Evolutionary conservation across 2,888 invertebrate species (phyloP), one percentile per base, ranked within the genome.

Genomic region (Colletes collaris): DNA sequence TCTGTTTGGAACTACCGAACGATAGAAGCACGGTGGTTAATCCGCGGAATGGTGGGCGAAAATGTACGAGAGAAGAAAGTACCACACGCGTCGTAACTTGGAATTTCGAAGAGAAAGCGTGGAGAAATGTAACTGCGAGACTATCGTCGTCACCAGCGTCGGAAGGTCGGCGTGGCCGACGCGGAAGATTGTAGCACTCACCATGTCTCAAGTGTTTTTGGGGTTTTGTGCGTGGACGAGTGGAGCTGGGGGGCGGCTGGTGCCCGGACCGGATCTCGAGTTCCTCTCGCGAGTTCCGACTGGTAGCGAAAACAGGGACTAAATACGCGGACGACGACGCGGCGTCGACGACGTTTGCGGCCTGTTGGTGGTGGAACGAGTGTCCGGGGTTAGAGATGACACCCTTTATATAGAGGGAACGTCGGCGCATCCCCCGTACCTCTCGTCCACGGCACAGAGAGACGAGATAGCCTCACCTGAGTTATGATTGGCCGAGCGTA

Each of bases 341-440:
- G 69, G n/a, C 46, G 56, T 27, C 44, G 44, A 11, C 72, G 71
- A 69, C 76, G 74, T 69, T 82, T 67, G 83, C 78, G 53, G 71
- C 76, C 70, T 83, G 77, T 84, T 81, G 80, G 66, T 79, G 81
- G 69, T 79, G 87, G 90, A 90, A 91, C 91, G 90, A 90, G 90
- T 91, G 89, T 88, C 86, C 86, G 86, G 88, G 87, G 89, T 89
- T 87, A 84, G 90, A 89, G 90, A 91, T 89, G 89, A 89, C 88
- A 89, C 90, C 88, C 90, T 92, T 87, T 92, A 92, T 92, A 92
- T 92, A 88, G 82, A 70, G 76, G 89, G 88, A 89, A 86, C 87
- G 89, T 88, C 88, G 76, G 90, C 90, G 90, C 91, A 90, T 87
- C 87, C 87, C 87, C 88, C 86, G 86, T 79, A 71, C 75, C 68